Base-by-base conservation (phyloP, 2,113 vertebrate genomes). In the Dolichallabes microphthalmus region DNA sequence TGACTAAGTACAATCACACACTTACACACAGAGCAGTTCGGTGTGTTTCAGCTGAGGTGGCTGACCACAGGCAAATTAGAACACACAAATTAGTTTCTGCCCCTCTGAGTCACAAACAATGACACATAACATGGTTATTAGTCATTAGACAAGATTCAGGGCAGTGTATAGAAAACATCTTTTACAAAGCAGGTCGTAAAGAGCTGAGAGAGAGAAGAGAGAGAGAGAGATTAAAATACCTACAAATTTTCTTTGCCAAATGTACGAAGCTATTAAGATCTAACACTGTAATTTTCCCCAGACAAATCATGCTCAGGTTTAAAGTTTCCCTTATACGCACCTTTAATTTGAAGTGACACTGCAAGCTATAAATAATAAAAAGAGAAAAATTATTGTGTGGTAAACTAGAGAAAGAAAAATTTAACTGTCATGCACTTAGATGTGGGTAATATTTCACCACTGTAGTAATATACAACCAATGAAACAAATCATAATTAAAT, bases 171-270 rank as follows among this genome's bases (percentile, higher is more conserved):
- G 35, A 45, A 86, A 91, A 92, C 90, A 87, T 94, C 91, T 91
- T 94, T 95, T 94, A 94, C 92, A 89, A 91, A 94, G 91, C 89
- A 86, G 91, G 87, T 92, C 84, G 68, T 94, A 93, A 94, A 94
- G 90, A 86, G 55, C 27, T 82, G 13, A 53, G 11, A 55, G 7
- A 25, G 35, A 9, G 9, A 73, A 39, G 69, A 75, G 25, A 53
- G 74, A 77, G 53, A 20, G 87, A 69, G 82, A 83, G 80, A 90
- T 74, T 74, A 50, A 74, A 74, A 74, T 74, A 74, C 39, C 35
- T 27, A 22, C 39, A 57, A 27, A 57, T 15, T 5, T 52, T 9
- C 58, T 71, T 10, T 74, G 69, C 58, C 60, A 63, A 63, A 76
- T 61, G 20, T 53, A 17, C 74, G 19, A 58, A 35, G 76, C 55